Conservation (phyloP, 2,888 invertebrate genomes). For the Hirtodrosophila alboralis region DNA sequence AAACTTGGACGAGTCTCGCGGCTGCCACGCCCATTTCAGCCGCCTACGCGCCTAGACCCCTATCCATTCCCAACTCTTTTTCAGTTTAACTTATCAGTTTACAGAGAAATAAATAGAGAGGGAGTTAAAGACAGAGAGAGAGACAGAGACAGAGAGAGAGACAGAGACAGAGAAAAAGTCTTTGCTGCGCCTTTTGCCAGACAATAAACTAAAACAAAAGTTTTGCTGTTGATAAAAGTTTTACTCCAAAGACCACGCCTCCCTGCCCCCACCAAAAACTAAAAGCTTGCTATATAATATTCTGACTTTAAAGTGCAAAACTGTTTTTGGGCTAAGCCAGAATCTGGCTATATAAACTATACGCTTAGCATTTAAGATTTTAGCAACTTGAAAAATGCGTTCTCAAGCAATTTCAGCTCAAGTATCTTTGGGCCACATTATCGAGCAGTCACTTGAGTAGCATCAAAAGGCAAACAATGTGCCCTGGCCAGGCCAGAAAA, state of each 20-base stretch:
- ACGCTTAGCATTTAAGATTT: constrained; percentile 22
- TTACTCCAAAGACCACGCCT: constrained; percentile 3
- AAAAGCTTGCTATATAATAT: constrained; percentile 7
- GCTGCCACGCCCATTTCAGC: constrained; percentile 17
- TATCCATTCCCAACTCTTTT: background rate
- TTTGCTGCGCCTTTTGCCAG: constrained; percentile 57
- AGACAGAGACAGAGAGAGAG: background rate
- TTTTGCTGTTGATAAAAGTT: constrained; percentile 68
- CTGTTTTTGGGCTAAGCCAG: background rate
- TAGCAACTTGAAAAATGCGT: constrained; percentile 21
- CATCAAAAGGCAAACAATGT: constrained; percentile 65
- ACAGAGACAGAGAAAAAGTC: constrained; percentile 20
- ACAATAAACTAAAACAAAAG: constrained; percentile 76
- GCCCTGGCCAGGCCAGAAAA: constrained; percentile 13
- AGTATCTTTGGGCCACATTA: constrained; percentile 39
- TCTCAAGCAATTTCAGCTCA: constrained; percentile 18
- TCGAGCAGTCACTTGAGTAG: constrained; percentile 24
- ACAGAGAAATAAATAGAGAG: too few species aligned
- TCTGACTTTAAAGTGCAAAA: constrained; percentile 29
- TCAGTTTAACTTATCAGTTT: constrained; percentile 68
- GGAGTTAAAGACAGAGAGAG: background rate
- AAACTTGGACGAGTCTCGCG: constrained; percentile 3
- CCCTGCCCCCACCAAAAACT: background rate
- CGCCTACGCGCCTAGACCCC: background rate
- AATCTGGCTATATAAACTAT: constrained; percentile 18